phyloP scores from a whole-genome alignment of 1,140 invertebrate genomes.

The Eueides isabella region DNA sequence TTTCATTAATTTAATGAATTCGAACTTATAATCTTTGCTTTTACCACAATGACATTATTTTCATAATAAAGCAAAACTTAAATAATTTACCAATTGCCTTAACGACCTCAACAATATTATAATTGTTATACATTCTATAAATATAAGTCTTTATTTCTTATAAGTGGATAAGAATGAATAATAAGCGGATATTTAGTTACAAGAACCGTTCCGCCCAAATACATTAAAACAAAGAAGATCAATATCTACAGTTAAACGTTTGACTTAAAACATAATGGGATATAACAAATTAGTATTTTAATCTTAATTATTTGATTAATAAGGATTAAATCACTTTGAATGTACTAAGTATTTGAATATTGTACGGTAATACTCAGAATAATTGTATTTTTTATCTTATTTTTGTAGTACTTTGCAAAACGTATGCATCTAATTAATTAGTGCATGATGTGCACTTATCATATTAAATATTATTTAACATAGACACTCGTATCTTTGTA shows the following conservation, averaged over 20 bases:
- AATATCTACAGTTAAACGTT: constrained; percentile 21
- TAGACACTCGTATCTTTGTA: not conserved
- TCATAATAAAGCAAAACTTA: too few relatives aligned
- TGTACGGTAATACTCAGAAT: not conserved
- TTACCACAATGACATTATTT: too few relatives aligned
- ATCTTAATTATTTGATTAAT: not conserved
- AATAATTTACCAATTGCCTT: too few relatives aligned
- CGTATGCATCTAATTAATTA: not conserved
- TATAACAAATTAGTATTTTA: not conserved
- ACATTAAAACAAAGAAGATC: constrained; percentile 37
- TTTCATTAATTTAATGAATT: too few relatives aligned
- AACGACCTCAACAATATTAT: not conserved
- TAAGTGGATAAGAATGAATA: not conserved
- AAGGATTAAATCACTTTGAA: constrained; percentile 1
- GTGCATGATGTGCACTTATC: not conserved
- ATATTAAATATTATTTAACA: not conserved
- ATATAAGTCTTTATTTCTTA: not conserved
- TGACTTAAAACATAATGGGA: not conserved
- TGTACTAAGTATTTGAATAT: not conserved
- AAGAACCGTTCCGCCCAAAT: constrained; percentile 36
- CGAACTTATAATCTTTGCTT: too few relatives aligned
- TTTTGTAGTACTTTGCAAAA: not conserved
- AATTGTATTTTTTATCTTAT: not conserved
- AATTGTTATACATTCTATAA: not conserved
- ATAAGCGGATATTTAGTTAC: constrained; percentile 24